Percentiles rank a stretch among this genome's conserved stretches.
Evolutionary conservation across 1,140 invertebrate species (phyloP).

Genomic region (Streblospio benedicti): DNA sequence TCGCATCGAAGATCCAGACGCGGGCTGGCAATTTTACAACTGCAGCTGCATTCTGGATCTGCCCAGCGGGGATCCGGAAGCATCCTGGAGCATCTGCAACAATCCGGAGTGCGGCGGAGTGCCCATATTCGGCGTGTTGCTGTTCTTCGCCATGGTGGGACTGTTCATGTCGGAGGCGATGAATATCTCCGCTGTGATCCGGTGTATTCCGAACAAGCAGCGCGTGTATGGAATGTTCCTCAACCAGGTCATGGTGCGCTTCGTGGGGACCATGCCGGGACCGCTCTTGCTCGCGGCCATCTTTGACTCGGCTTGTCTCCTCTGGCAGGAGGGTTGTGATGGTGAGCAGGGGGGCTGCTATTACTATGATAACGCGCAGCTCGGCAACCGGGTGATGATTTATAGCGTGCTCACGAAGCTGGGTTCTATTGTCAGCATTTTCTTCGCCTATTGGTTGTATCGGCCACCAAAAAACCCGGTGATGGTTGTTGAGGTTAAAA

Average conservation of each 20-base stretch:
- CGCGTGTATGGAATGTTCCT: not conserved
- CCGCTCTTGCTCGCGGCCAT: not conserved
- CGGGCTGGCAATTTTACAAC: not conserved
- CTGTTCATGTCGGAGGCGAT: not conserved
- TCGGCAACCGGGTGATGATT: too few species aligned
- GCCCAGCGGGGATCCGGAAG: not conserved
- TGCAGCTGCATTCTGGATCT: slow-evolving; percentile 5
- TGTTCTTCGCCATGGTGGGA: not conserved
- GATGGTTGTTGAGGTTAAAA: too few species aligned
- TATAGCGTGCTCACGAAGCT: too few species aligned
- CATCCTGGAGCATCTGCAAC: not conserved
- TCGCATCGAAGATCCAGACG: too few species aligned
- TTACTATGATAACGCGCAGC: not conserved
- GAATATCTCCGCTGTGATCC: not conserved
- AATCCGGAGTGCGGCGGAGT: not conserved
- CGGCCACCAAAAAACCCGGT: too few species aligned
- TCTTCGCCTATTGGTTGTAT: too few species aligned
- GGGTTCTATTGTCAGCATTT: too few species aligned
- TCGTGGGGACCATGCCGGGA: not conserved
- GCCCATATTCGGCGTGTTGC: not conserved
- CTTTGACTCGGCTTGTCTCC: not conserved
- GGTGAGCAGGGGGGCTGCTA: not conserved
- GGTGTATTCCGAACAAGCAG: not conserved
- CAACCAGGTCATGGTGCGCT: not conserved
- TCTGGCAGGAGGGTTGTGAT: not conserved